phyloP scores from a whole-genome alignment of 2,113 vertebrate species.

The Ancistrus triradiatus region DNA sequence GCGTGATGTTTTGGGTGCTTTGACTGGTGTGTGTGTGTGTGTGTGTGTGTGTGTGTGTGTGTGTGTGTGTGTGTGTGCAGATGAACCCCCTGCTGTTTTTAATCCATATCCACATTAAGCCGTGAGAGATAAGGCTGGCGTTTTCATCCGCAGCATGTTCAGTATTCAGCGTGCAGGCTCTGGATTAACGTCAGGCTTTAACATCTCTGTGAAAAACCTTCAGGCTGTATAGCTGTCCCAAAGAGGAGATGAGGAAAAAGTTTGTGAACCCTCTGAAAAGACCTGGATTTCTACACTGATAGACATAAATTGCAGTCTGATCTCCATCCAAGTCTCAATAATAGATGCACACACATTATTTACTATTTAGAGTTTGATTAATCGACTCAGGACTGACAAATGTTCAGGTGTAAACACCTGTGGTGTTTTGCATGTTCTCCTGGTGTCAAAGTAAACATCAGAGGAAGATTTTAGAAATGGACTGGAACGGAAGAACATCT shows the following conservation, averaged over 20 bases:
- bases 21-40: not conserved
- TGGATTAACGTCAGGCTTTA: constrained; percentile 21
- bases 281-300: not conserved
- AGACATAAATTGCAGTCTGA: not conserved
- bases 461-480: too few relatives aligned
- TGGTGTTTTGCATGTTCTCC: too few relatives aligned
- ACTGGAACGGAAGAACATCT: too few relatives aligned
- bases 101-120: constrained; percentile 21
- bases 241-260: too few relatives aligned
- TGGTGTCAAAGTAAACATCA: too few relatives aligned
- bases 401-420: too few relatives aligned
- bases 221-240: constrained; percentile 4
- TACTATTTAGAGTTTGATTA: too few relatives aligned
- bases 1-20: not conserved
- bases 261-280: not conserved
- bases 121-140: constrained; percentile 16
- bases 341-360: too few relatives aligned
- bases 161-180: constrained; percentile 8
- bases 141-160: constrained; percentile 10
- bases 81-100: constrained; percentile 25
- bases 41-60: not conserved
- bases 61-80: constrained; percentile 22
- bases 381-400: too few relatives aligned
- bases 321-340: too few relatives aligned
- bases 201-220: constrained; percentile 12